These are phyloP conservation scores for Anguilla pacifica DNA, from an alignment of 2,797 vertebrate genomes.

Conservation along the genomic window DNA sequence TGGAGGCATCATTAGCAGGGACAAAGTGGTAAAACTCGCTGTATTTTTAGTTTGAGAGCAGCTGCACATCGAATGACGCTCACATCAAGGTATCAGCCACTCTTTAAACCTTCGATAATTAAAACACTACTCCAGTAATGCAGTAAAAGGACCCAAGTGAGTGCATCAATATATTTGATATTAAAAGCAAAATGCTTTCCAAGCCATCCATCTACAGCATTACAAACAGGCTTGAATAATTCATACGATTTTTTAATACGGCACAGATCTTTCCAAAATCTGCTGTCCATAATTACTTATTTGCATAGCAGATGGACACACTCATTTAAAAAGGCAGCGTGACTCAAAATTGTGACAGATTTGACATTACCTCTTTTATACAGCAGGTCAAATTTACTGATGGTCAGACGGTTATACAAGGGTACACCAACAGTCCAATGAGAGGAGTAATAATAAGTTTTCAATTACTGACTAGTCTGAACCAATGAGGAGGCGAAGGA, in stretches of 20 bases:
- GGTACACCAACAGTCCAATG: background rate
- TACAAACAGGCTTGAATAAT: background rate
- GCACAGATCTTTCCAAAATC: background rate
- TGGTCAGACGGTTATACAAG: background rate
- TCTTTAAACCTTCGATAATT: background rate
- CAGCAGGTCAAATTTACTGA: background rate
- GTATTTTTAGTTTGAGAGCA: background rate
- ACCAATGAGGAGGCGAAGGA: too few species aligned
- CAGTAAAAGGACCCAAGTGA: background rate
- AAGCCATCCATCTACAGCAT: background rate
- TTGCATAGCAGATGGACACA: background rate
- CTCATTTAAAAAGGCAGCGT: background rate
- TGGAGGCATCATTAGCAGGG: background rate
- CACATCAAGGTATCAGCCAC: background rate
- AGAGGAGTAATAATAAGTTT: too few species aligned
- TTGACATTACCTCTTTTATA: background rate
- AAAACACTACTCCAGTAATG: background rate
- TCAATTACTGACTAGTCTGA: too few species aligned
- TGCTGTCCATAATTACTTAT: background rate
- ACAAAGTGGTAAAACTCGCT: background rate
- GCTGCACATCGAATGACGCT: background rate
- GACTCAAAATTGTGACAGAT: background rate
- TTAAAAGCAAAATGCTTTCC: constrained; percentile 6
- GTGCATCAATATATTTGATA: background rate
- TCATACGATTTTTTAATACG: background rate